Conservation (phyloP, 1,140 invertebrate genomes). For the Halyomorpha halys region DNA sequence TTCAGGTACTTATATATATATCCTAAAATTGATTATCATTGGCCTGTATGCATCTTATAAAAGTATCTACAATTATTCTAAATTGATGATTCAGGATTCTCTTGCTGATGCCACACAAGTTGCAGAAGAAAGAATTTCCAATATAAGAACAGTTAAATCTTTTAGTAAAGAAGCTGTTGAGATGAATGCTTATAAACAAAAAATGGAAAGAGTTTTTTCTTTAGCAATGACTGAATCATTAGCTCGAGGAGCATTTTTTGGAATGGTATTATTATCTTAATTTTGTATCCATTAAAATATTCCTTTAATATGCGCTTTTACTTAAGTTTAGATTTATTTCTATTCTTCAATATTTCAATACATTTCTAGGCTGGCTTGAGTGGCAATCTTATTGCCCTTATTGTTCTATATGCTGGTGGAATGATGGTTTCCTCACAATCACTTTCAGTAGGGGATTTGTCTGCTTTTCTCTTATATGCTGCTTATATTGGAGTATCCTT, state of each 20-base stretch:
- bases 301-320: too few species aligned
- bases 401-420: slow-evolving; percentile 89
- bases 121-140: slow-evolving; percentile 86
- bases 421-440: slow-evolving; percentile 69
- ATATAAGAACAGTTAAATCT: slow-evolving; percentile 86
- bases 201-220: slow-evolving; percentile 61
- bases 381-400: slow-evolving; percentile 83
- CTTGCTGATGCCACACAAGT: slow-evolving; percentile 72
- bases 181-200: slow-evolving; percentile 52
- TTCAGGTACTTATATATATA: slow-evolving; percentile 42
- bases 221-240: slow-evolving; percentile 80
- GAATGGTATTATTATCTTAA: slow-evolving; percentile 51
- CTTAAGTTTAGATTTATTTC: neutral
- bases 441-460: slow-evolving; percentile 80
- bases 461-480: slow-evolving; percentile 84
- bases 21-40: too few species aligned
- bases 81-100: slow-evolving; percentile 51
- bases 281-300: too few species aligned
- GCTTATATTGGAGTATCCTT: slow-evolving; percentile 86
- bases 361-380: slow-evolving; percentile 72
- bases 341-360: slow-evolving; percentile 22
- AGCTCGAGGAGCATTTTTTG: slow-evolving; percentile 83
- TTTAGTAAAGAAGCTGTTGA: slow-evolving; percentile 81
- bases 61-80: too few species aligned
- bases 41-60: too few species aligned